These are phyloP conservation scores for Drosophila dives DNA, from an alignment of 2,888 invertebrate species.

Conservation along the genomic window DNA sequence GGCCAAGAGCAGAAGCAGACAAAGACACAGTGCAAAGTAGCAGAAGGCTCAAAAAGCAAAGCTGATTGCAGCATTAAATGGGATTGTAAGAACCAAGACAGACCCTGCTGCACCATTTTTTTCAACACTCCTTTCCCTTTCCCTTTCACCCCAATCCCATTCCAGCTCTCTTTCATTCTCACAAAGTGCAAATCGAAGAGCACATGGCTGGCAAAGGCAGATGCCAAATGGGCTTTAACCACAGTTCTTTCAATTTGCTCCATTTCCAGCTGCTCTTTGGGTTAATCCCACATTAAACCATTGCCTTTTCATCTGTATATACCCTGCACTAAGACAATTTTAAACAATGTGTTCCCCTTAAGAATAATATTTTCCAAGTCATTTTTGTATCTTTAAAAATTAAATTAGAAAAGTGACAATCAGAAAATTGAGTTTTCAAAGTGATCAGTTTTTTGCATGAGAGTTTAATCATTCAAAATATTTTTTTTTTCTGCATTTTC, in stretches of 20 bases:
- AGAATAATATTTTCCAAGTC: not conserved
- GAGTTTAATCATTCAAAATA: not conserved
- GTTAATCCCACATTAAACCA: not conserved
- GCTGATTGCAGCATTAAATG: slow-evolving; percentile 76
- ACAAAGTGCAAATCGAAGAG: slow-evolving; percentile 64
- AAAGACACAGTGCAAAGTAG: slow-evolving; percentile 44
- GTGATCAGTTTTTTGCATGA: not conserved
- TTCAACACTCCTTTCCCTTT: not conserved
- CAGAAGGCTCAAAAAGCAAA: slow-evolving; percentile 64
- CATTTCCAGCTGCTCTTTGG: slow-evolving; percentile 16
- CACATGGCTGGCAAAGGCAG: slow-evolving; percentile 40
- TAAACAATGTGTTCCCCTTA: not conserved
- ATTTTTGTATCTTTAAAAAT: not conserved
- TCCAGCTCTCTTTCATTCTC: not conserved
- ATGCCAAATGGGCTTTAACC: slow-evolving; percentile 63
- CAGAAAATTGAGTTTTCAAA: not conserved
- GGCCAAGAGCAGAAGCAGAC: slow-evolving; percentile 42
- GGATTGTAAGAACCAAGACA: slow-evolving; percentile 50
- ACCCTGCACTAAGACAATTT: slow-evolving; percentile 13
- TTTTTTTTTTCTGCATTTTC: not conserved
- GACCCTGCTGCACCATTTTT: slow-evolving; percentile 1
- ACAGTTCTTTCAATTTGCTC: slow-evolving; percentile 45
- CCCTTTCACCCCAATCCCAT: slow-evolving; percentile 1
- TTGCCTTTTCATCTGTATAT: slow-evolving; percentile 3
- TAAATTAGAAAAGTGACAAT: not conserved